Evolutionary conservation across 2,113 vertebrate species (phyloP).

Genomic region (Urocitellus parryii): DNA sequence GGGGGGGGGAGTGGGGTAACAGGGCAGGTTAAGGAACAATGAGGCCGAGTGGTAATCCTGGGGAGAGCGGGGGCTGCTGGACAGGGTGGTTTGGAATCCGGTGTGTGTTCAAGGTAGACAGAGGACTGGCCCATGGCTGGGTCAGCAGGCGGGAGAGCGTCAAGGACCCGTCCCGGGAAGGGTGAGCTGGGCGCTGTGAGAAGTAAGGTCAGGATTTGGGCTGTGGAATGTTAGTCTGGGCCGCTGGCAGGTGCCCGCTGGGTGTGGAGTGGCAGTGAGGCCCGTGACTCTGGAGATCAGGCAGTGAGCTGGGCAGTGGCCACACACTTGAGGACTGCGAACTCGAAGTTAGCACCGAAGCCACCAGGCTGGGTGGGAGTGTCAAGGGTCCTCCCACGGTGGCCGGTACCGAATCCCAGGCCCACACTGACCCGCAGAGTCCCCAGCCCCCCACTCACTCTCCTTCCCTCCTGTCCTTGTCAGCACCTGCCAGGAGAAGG

Average conservation of each 20-base stretch:
- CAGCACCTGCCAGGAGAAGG: constrained; percentile 92
- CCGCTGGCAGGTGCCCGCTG: too few relatives aligned
- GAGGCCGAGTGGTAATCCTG: not conserved
- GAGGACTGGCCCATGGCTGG: not conserved
- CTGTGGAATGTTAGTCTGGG: not conserved
- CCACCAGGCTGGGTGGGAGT: not conserved
- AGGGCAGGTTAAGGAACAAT: not conserved
- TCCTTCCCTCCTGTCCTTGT: not conserved
- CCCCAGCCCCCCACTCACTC: not conserved
- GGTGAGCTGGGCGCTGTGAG: not conserved
- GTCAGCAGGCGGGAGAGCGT: not conserved
- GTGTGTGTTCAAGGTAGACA: not conserved
- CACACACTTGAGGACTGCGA: not conserved
- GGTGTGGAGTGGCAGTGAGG: not conserved
- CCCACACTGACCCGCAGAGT: not conserved
- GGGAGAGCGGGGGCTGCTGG: not conserved
- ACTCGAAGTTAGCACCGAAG: not conserved
- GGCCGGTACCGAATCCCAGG: not conserved
- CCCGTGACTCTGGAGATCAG: not conserved
- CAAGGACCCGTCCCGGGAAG: not conserved
- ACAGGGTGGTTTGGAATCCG: not conserved
- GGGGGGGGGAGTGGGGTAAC: not conserved
- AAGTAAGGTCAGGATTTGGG: not conserved
- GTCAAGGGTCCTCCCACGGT: too few relatives aligned
- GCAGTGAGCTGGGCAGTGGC: not conserved